Percentiles rank a stretch among this genome's conserved stretches.
phyloP scores from a whole-genome alignment of 2,113 vertebrate genomes.

The Sterna hirundo region DNA sequence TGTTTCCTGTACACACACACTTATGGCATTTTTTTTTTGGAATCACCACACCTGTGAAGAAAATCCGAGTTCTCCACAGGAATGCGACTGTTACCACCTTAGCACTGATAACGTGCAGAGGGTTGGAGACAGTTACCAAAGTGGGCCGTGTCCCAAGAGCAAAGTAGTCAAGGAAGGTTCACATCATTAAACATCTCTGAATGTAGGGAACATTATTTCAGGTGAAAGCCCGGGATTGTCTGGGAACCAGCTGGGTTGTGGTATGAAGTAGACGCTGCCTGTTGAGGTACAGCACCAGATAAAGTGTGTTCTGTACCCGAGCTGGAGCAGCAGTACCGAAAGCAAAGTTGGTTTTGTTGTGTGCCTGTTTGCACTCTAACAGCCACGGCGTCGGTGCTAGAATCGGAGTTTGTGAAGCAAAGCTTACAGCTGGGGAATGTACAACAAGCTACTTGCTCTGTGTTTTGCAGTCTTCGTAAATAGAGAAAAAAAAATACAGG shows the following conservation, averaged over 20 bases:
- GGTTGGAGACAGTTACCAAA: background rate
- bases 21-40: background rate
- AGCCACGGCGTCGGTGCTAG: accelerated
- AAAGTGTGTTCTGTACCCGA: background rate
- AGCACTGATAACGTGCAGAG: background rate
- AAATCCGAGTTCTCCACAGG: background rate
- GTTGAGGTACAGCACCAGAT: background rate
- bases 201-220: background rate
- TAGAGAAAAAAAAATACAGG: background rate
- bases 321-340: accelerated
- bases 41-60: background rate
- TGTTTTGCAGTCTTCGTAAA: background rate
- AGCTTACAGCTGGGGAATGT: background rate
- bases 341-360: background rate
- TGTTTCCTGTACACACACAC: accelerated
- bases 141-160: accelerated
- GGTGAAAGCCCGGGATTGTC: background rate
- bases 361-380: accelerated
- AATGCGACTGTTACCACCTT: background rate
- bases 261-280: background rate
- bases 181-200: background rate
- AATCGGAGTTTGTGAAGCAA: background rate
- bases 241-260: background rate
- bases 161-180: background rate
- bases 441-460: background rate